Base-by-base conservation (phyloP, 2,797 vertebrate species). In the Xenopus petersii region DNA sequence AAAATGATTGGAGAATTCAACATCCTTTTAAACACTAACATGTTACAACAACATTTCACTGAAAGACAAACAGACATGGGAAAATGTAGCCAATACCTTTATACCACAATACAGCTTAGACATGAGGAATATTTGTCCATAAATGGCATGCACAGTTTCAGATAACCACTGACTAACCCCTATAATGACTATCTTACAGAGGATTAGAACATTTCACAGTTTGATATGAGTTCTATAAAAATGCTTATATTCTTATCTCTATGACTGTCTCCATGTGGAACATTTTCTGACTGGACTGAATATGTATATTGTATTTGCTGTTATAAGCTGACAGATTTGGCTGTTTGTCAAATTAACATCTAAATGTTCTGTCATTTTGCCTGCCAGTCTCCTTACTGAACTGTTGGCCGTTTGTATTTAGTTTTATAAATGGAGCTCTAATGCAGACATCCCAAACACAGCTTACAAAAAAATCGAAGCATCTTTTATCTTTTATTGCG, bases 401-500 rank as follows among this genome's bases (percentile, higher is more conserved):
- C 67, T 2, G 9, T 47, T 16, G 15, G 72, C 77, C 80, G 69
- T 79, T 75, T 80, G 81, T 72, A 77, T 75, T 56, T 63, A 69
- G 51, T 75, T 81, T 79, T 79, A 79, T 73, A 80, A 73, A 51
- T 64, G 58, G 80, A 70, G 74, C 65, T 81, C 69, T 87, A 80
- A 87, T 84, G 84, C 76, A 80, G 80, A 66, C 65, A 48, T 13
- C 49, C 49, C 24, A 51, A 16, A 82, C 80, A 66, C 85, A 83
- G 80, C 81, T 63, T 82, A 80, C 83, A 87, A 87, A 81, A 80
- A 76, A 83, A 86, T 21, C 21, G 21, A 21, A 21, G 21, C 84
- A 81, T 82, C 81, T 5, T 56, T 83, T 77, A 81, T 82, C 81
- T 5, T 56, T 83, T 77, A 79, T 74, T 81, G 86, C 79, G 81